These are phyloP conservation scores for Drosophila prosaltans DNA, from an alignment of 1,140 invertebrate genomes.

Conservation along the genomic window DNA sequence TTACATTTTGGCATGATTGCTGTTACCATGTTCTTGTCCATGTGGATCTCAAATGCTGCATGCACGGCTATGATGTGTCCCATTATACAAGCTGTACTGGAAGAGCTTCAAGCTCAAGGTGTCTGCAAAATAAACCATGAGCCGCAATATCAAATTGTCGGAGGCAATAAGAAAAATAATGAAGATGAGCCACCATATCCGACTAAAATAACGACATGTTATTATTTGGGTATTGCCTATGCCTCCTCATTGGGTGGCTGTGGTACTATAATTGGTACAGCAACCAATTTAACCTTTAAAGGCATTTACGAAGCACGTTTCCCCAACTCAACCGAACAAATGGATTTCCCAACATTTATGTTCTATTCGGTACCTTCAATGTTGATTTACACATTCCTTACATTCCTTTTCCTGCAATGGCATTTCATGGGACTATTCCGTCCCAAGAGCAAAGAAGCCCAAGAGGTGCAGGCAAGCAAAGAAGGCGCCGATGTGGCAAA, in stretches of 20 bases:
- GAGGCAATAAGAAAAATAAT: conserved; percentile 83
- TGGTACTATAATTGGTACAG: conserved; percentile 93
- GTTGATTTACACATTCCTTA: conserved; percentile 88
- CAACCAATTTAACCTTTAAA: conserved; percentile 94
- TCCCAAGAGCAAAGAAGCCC: conserved; percentile 86
- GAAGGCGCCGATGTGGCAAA: conserved; percentile 87
- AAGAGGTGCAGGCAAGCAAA: conserved; percentile 84
- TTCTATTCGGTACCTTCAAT: conserved; percentile 86
- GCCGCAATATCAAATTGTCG: conserved; percentile 83
- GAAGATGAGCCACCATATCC: conserved; percentile 84
- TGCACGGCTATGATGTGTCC: conserved; percentile 94
- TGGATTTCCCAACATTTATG: conserved; percentile 92
- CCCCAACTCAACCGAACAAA: conserved; percentile 84
- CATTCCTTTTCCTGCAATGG: conserved; percentile 89
- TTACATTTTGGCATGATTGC: conserved; percentile 90
- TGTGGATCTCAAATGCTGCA: conserved; percentile 94
- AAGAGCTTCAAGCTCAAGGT: conserved; percentile 88
- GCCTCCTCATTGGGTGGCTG: conserved; percentile 92
- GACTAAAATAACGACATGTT: conserved; percentile 87
- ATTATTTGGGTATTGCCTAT: conserved; percentile 91
- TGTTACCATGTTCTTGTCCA: conserved; percentile 91
- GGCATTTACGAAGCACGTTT: conserved; percentile 87
- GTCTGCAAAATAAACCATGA: conserved; percentile 86
- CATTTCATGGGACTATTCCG: conserved; percentile 90
- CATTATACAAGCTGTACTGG: conserved; percentile 90